Percentiles rank a stretch among this genome's conserved stretches.
These are phyloP conservation scores for Otis tarda DNA, from an alignment of 2,113 vertebrate genomes.

Conservation along the genomic window DNA sequence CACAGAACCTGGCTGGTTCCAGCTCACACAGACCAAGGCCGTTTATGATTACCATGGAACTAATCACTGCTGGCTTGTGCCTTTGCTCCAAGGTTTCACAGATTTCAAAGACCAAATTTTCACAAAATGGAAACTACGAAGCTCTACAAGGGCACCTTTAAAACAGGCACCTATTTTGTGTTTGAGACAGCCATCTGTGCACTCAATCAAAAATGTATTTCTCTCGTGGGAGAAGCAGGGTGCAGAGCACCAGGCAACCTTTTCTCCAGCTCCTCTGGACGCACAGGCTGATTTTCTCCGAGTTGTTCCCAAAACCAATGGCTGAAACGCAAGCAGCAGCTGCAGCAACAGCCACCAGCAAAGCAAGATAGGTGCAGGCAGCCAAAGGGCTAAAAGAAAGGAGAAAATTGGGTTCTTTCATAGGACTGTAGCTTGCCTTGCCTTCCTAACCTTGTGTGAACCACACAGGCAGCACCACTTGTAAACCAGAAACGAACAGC, in stretches of 20 bases:
- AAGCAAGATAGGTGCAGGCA: neutral
- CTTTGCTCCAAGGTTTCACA: neutral
- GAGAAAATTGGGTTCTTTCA: neutral
- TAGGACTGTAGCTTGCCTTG: neutral
- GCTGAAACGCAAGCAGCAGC: neutral
- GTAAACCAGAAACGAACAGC: neutral
- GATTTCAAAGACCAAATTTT: neutral
- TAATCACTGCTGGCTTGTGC: rapidly evolving
- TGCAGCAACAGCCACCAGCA: neutral
- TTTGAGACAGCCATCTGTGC: neutral
- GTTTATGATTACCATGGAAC: neutral
- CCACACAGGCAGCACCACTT: neutral
- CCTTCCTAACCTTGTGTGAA: neutral
- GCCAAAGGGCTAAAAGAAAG: neutral
- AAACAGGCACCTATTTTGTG: neutral
- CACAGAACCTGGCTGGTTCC: neutral
- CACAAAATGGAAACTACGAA: neutral
- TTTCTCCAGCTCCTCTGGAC: neutral
- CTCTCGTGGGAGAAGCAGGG: neutral
- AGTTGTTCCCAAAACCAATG: neutral
- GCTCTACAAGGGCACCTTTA: neutral
- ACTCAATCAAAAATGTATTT: neutral
- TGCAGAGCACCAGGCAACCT: neutral
- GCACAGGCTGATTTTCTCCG: neutral
- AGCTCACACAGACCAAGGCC: neutral